Percentiles rank a stretch among this genome's conserved stretches.
Conservation (phyloP, 2,888 invertebrate species). For the Oscheius sp. region DNA sequence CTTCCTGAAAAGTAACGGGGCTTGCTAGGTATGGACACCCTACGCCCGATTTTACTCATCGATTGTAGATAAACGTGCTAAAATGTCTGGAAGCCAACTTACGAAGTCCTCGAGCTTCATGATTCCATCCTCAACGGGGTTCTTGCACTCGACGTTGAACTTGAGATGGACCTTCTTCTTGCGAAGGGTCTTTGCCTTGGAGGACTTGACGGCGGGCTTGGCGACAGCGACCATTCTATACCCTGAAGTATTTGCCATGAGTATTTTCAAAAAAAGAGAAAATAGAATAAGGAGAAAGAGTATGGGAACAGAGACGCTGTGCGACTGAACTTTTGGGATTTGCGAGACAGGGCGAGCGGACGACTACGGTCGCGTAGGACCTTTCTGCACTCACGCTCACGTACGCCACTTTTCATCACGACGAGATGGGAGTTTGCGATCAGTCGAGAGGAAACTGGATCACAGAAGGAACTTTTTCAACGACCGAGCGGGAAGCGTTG, state of each 20-base stretch:
- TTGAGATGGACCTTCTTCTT: slow-evolving; percentile 93
- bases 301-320: background rate
- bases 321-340: slow-evolving; percentile 9
- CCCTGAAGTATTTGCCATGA: background rate
- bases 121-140: slow-evolving; percentile 98
- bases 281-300: background rate
- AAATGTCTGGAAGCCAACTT: slow-evolving; percentile 77
- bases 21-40: slow-evolving; percentile 68
- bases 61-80: no score
- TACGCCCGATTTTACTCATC: slow-evolving; percentile 49
- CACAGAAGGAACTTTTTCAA: slow-evolving; percentile 26
- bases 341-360: background rate
- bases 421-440: no score
- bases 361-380: slow-evolving; percentile 10
- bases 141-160: slow-evolving; percentile 96
- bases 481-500: slow-evolving; percentile 35
- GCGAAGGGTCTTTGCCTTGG: slow-evolving; percentile 76
- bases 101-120: slow-evolving; percentile 96
- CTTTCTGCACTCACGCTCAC: background rate
- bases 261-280: background rate
- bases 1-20: slow-evolving; percentile 75
- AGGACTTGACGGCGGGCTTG: slow-evolving; percentile 44
- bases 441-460: background rate
- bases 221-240: slow-evolving; percentile 26
- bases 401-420: background rate